Percentiles rank a stretch among this genome's conserved stretches.
These are phyloP conservation scores for Cacoxenus indagator DNA, from an alignment of 2,888 invertebrate species.

Conservation along the genomic window DNA sequence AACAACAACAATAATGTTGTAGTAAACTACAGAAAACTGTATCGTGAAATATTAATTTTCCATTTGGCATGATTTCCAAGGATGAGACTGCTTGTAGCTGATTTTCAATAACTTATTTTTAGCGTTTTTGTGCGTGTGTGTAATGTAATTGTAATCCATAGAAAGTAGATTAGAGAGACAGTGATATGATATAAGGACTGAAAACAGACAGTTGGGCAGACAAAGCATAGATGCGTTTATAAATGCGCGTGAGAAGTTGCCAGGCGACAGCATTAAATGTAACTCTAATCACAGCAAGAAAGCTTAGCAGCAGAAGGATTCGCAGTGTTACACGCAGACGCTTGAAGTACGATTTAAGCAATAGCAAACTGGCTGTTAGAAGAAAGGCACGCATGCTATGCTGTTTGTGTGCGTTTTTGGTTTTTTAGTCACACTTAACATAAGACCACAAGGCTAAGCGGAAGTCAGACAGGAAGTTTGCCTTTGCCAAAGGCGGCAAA, in stretches of 20 bases:
- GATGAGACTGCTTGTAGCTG: constrained; percentile 35
- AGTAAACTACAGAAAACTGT: constrained; percentile 20
- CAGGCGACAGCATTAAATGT: background rate
- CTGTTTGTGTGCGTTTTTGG: background rate
- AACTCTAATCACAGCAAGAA: background rate
- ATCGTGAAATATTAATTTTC: constrained; percentile 47
- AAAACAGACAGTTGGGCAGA: constrained; percentile 27
- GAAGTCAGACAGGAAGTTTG: background rate
- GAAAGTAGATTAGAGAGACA: background rate
- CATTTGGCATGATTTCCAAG: constrained; percentile 47
- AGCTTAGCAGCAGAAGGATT: background rate
- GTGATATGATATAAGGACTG: background rate
- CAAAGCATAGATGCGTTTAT: background rate
- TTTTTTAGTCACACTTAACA: background rate
- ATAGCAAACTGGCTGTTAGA: background rate
- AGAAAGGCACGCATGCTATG: background rate
- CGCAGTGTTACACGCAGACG: background rate
- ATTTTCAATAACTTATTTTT: constrained; percentile 35
- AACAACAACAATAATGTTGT: background rate
- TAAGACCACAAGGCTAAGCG: background rate
- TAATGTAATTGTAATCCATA: background rate
- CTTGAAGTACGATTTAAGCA: background rate
- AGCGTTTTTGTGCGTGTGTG: constrained; percentile 6
- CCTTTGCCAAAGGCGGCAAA: background rate
- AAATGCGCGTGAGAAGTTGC: background rate